Conservation (phyloP, 2,888 invertebrate species). For the Acleris holmiana region DNA sequence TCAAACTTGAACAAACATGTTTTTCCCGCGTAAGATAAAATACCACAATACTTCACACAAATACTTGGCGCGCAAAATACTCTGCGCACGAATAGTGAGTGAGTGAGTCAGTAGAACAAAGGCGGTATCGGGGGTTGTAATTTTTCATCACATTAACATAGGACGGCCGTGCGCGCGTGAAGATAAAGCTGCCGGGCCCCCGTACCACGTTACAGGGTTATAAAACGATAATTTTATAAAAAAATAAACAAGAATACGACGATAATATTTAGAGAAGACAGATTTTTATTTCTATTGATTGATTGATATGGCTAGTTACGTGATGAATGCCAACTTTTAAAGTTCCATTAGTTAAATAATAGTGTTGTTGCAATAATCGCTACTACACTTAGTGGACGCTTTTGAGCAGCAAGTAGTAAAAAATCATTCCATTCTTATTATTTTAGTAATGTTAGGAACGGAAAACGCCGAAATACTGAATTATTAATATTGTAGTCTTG, state of each 20-base stretch:
- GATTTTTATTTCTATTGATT: background rate
- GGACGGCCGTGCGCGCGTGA: conserved; percentile 77
- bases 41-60: background rate
- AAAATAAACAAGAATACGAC: background rate
- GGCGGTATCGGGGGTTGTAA: conserved; percentile 76
- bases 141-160: conserved; percentile 84
- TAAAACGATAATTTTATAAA: background rate
- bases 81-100: conserved; percentile 9
- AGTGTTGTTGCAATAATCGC: too few species aligned
- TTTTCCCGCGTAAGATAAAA: background rate
- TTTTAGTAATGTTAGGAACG: too few species aligned
- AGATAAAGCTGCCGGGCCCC: conserved; percentile 72
- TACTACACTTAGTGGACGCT: too few species aligned
- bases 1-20: background rate
- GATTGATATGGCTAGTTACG: too few species aligned
- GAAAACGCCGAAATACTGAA: too few species aligned
- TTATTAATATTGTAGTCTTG: too few species aligned
- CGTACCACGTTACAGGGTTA: conserved; percentile 57
- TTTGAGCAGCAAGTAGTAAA: too few species aligned
- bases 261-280: background rate
- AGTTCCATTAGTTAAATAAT: too few species aligned
- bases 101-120: conserved; percentile 35
- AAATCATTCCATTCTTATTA: too few species aligned
- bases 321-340: too few species aligned
- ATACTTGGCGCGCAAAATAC: background rate